Conservation (phyloP, 1,140 invertebrate genomes). For the Brachionus plicatilis region DNA sequence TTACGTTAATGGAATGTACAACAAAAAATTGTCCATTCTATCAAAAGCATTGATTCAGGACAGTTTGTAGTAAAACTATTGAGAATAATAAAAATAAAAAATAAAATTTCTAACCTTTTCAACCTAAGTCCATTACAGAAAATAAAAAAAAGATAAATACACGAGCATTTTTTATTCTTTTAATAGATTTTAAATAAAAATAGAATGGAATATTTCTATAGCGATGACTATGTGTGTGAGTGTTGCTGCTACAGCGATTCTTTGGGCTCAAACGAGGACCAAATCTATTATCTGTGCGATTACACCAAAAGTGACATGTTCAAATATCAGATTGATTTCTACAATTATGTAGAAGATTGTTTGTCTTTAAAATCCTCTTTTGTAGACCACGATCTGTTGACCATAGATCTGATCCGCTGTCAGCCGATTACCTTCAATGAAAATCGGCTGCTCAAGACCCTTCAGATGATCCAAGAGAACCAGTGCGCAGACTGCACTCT, state of each 20-base stretch:
- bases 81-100: background rate
- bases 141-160: background rate
- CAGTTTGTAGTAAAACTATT: background rate
- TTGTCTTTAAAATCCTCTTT: background rate
- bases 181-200: background rate
- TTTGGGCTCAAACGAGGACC: background rate
- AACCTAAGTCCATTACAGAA: background rate
- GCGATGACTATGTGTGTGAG: background rate
- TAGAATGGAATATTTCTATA: background rate
- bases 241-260: background rate
- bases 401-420: background rate
- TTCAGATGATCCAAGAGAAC: background rate
- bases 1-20: too few species aligned
- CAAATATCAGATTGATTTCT: conserved; percentile 12
- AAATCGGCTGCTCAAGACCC: background rate
- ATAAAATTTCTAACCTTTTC: background rate
- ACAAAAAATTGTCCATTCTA: too few species aligned
- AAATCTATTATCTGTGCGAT: background rate
- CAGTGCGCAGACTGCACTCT: background rate
- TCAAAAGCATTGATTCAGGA: background rate
- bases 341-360: conserved; percentile 1
- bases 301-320: background rate
- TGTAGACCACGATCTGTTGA: background rate
- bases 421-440: background rate
- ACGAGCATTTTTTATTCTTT: background rate